These are phyloP conservation scores for Danio tinwini DNA, from an alignment of 2,797 vertebrate species.

Conservation along the genomic window DNA sequence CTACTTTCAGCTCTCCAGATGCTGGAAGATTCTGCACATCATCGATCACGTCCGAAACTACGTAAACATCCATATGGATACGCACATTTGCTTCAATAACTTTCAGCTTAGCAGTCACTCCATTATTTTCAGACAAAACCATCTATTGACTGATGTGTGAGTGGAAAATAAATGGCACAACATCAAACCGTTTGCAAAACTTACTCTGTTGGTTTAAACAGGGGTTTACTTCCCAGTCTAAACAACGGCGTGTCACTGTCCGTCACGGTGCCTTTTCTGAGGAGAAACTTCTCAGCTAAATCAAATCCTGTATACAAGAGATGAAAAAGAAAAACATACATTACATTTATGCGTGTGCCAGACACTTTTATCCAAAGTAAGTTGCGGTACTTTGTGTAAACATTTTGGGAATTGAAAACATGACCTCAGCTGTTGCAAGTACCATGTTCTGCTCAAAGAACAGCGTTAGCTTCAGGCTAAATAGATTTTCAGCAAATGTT, in stretches of 20 bases:
- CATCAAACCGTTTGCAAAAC: constrained; percentile 62
- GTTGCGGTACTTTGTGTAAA: neutral
- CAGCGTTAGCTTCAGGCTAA: constrained; percentile 10
- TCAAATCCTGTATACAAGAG: constrained; percentile 85
- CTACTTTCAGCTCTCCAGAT: constrained; percentile 41
- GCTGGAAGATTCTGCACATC: constrained; percentile 30
- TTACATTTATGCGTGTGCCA: constrained; percentile 8
- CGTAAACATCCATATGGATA: constrained; percentile 38
- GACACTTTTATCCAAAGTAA: constrained; percentile 20
- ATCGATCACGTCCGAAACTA: constrained; percentile 23
- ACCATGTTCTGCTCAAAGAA: constrained; percentile 14
- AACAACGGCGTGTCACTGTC: constrained; percentile 83
- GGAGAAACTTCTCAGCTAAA: constrained; percentile 90
- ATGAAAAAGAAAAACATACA: constrained; percentile 7
- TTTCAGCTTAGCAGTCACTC: constrained; percentile 4
- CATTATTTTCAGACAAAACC: constrained; percentile 4
- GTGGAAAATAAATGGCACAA: constrained; percentile 17
- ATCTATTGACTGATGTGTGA: constrained; percentile 8
- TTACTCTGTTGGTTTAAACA: constrained; percentile 91
- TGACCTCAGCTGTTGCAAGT: neutral
- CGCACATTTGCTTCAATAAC: constrained; percentile 3
- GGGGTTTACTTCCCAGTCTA: constrained; percentile 87
- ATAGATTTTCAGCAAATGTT: constrained; percentile 3
- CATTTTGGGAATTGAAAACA: constrained; percentile 10
- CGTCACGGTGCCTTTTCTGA: constrained; percentile 82